These are phyloP conservation scores for Hydrotaea cyrtoneurina DNA, from an alignment of 2,888 invertebrate species.

Conservation along the genomic window DNA sequence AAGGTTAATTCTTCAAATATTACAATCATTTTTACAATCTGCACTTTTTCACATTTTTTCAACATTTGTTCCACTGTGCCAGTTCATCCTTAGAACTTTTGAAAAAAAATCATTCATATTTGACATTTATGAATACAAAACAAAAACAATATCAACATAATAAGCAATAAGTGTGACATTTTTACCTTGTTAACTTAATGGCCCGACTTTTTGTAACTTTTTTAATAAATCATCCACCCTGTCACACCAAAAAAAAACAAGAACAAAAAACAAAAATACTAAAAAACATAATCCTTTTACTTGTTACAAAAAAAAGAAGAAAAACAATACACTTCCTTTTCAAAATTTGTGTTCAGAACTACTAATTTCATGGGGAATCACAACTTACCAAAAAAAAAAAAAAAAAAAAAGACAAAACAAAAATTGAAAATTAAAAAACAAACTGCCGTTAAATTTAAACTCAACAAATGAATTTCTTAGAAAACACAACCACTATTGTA, in stretches of 20 bases:
- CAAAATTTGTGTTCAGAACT: conserved; percentile 16
- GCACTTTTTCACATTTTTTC: no score
- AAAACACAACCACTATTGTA: conserved; percentile 44
- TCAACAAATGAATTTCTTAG: conserved; percentile 3
- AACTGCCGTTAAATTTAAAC: conserved; percentile 64
- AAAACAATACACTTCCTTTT: background rate
- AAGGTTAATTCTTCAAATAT: no score
- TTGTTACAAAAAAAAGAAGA: background rate
- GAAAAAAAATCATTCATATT: no score
- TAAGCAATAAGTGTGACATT: conserved; percentile 30
- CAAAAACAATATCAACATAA: background rate
- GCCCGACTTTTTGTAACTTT: background rate
- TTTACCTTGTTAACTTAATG: background rate
- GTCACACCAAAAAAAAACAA: background rate
- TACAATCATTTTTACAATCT: no score
- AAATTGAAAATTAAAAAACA: conserved; percentile 29
- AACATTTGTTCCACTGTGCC: no score
- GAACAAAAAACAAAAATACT: background rate
- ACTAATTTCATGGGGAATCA: background rate
- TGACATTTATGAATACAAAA: no score
- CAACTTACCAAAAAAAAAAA: background rate
- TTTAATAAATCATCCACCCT: background rate
- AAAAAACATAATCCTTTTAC: background rate
- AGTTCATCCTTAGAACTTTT: no score
- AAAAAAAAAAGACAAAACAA: background rate